Percentiles rank a stretch among this genome's conserved stretches.
These are phyloP conservation scores for Lepidocolaptes lacrymiger DNA, from an alignment of 2,797 vertebrate species.

Conservation along the genomic window DNA sequence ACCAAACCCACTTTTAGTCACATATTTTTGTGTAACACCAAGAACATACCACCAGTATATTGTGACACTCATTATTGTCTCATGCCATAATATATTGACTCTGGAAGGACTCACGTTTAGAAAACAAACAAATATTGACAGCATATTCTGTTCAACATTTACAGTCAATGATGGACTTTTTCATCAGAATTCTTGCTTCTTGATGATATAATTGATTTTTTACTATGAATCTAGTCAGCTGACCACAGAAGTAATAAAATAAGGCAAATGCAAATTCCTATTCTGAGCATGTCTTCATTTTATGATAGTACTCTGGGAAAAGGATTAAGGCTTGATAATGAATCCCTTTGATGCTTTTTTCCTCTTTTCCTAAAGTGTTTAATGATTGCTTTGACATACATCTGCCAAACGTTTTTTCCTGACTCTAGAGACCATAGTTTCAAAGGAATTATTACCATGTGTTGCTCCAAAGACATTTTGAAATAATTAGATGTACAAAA, in stretches of 20 bases:
- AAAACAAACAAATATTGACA: not conserved
- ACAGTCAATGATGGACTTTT: not conserved
- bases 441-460: not conserved
- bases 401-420: not conserved
- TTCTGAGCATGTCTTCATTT: conserved; percentile 2
- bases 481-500: not conserved
- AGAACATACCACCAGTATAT: not conserved
- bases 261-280: not conserved
- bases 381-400: not conserved
- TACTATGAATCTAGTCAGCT: not conserved
- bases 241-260: not conserved
- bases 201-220: not conserved
- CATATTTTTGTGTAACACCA: not conserved
- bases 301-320: not conserved
- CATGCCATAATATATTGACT: not conserved
- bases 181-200: not conserved
- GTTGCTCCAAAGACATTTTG: not conserved
- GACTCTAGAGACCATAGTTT: conserved; percentile 1
- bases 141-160: not conserved
- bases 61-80: not conserved
- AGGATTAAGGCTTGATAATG: not conserved
- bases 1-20: not conserved
- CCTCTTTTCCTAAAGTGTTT: not conserved
- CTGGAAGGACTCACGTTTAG: not conserved
- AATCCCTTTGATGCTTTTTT: not conserved